Base-by-base conservation (phyloP, 1,140 invertebrate species). In the Anadara kagoshimensis region DNA sequence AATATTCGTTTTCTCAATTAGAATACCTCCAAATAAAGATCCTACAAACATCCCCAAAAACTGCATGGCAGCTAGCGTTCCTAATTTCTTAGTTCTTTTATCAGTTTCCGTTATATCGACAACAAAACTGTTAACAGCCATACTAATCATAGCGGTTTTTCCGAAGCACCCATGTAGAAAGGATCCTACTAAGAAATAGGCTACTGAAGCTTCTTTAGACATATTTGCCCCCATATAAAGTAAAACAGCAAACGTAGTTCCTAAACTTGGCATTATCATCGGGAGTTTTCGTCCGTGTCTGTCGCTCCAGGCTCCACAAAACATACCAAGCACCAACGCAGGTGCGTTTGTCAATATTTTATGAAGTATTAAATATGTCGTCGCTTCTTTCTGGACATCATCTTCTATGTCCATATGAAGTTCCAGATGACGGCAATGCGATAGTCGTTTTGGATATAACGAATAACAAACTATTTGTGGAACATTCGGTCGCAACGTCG, bases 241-340 rank as follows among this genome's bases (percentile, higher is more conserved):
- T 20, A 85, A 49, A 36, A 81, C 76, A 22, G 83, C 83, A 53
- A 85, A 76, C 0, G 81, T 80, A 1, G 83, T 82, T 1, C 84
- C 85, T 29, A 85, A 70, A 43, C 76, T 79, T 0, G 84, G 79
- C 56, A 87, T 64, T 8, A 85, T 77, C 66, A 87, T 78, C 18
- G 85, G 85, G 5, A 86, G 41, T 57, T 84, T 85, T 56, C 85
- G 63, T 3, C 84, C 84, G 47, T 83, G 76, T 65, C 79, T 78
- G 54, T 87, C 85, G 67, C 85, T 87, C 85, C 85, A 87, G 2
- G 84, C 82, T 22, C 85, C 85, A 66, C 83, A 85, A 68, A 86
- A 87, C 59, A 87, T 72, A 18, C 79, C 78, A 14, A 87, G 58
- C 22, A 85, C 70, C 16, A 86, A 56, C 3, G 85, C 84, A 16